Base-by-base conservation (phyloP, 2,888 invertebrate species). In the Axea sp. region DNA sequence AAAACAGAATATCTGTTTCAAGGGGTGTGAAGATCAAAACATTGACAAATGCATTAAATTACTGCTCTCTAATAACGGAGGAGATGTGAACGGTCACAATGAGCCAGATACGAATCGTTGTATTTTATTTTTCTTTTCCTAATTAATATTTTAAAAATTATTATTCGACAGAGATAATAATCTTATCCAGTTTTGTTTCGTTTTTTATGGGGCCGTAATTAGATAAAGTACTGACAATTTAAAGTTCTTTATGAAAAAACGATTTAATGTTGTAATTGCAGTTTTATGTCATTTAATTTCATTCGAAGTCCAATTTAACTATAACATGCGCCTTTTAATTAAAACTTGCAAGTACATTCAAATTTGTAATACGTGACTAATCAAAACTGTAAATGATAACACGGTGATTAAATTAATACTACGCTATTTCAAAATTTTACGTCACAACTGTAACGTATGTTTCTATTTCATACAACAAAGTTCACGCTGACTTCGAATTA, bases 261-360 rank as follows among this genome's bases (percentile, higher is more conserved):
- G 8, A 28, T 39, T 60, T 47, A 39, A 49, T 35, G 47, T 28
- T 12, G 49, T 51, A 62, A 62, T 62, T 62, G 24, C 41, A 24
- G 12, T 60, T 60, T 47, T 35, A 49, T 49, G 31, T 28, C 49
- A 39, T 60, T 47, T 39, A 39, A 60, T 49, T 14, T 28, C 28
- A 47, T 22, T 60, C 47, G 47, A 37, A 45, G 15, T 49, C 37
- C 15, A 39, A 49, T 39, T 62, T 24, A 62, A 49, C 39, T 47
- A 35, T 39, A 49, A 39, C 49, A 62, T 24, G 49, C 12, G 39
- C 22, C 39, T 62, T 62, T 62, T 37, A 62, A 64, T 51, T 64
- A 64, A 41, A 64, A 41, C 33, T 41, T 33, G 17, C 62, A 33
- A 64, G 41, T 51, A 33, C 12, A 64, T 24, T 51, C 49, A 37